A percentile compares a stretch with the other conserved stretches of the same genome.
Conservation (phyloP, 2,797 vertebrate genomes). For the Delichon dasypus region DNA sequence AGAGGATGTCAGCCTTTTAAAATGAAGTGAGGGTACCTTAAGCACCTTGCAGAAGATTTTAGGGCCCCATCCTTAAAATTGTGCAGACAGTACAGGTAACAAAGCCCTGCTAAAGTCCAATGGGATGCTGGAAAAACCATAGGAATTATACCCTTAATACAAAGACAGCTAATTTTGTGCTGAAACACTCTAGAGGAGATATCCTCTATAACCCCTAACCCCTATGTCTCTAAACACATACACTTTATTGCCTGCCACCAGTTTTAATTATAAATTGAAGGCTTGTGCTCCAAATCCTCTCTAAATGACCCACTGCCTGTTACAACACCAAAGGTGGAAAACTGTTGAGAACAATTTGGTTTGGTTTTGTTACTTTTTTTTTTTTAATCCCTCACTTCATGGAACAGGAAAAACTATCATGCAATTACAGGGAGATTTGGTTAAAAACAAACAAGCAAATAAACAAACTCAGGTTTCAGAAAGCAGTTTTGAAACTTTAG, state of each 20-base stretch:
- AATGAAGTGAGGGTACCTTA: neutral
- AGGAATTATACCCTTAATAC: neutral
- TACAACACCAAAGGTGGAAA: neutral
- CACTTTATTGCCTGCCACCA: neutral
- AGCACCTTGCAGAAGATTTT: neutral
- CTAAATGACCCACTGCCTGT: neutral
- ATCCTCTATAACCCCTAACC: neutral
- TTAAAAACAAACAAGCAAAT: slow-evolving; percentile 16
- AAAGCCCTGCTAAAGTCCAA: neutral
- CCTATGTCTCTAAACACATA: neutral
- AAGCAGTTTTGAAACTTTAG: neutral
- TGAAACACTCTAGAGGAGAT: neutral
- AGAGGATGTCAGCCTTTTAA: neutral
- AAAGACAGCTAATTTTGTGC: neutral
- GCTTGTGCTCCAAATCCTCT: neutral
- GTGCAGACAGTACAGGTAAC: neutral
- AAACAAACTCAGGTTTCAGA: slow-evolving; percentile 9
- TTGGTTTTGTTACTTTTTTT: neutral
- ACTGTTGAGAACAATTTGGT: neutral
- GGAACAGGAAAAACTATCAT: neutral
- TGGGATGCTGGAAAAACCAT: neutral
- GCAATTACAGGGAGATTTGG: neutral
- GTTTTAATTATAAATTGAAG: neutral
- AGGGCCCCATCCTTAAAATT: neutral
- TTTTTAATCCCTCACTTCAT: neutral